Evolutionary conservation across 2,113 vertebrate genomes (phyloP).

Genomic region (Hepsetus odoe): DNA sequence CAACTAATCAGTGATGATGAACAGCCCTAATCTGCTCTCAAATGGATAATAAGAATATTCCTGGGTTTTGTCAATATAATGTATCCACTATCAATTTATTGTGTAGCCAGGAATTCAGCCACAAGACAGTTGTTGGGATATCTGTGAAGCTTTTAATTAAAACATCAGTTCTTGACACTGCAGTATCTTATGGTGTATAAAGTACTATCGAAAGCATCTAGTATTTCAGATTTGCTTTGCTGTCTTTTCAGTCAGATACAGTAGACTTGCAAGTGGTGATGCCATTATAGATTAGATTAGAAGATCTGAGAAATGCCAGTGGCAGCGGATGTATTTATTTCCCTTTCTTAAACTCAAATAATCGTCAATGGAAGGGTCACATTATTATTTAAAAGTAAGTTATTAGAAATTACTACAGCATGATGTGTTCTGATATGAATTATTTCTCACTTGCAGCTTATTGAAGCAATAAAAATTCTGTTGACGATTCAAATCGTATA

Average conservation of each 20-base stretch:
- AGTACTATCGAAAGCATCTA: background rate
- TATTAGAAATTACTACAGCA: no score
- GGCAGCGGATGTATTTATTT: background rate
- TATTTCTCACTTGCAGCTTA: no score
- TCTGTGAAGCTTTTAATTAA: background rate
- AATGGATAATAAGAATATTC: no score
- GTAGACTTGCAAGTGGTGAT: background rate
- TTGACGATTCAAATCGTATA: no score
- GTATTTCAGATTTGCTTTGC: background rate
- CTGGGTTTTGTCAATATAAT: no score
- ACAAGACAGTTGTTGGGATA: no score
- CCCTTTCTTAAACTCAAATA: background rate
- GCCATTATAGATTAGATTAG: conserved; percentile 9
- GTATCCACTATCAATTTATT: no score
- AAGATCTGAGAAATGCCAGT: background rate
- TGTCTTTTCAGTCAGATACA: background rate
- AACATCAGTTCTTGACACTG: background rate
- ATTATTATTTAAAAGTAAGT: background rate
- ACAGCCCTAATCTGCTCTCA: no score
- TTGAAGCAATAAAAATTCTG: no score
- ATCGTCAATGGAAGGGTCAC: background rate
- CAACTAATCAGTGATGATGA: no score
- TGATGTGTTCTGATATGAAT: no score
- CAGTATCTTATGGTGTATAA: background rate
- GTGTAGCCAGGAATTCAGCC: no score